Evolutionary conservation across 2,113 vertebrate species (phyloP), one percentile per base, ranked within the genome.

Genomic region (Petrocephalus microphthalmus): DNA sequence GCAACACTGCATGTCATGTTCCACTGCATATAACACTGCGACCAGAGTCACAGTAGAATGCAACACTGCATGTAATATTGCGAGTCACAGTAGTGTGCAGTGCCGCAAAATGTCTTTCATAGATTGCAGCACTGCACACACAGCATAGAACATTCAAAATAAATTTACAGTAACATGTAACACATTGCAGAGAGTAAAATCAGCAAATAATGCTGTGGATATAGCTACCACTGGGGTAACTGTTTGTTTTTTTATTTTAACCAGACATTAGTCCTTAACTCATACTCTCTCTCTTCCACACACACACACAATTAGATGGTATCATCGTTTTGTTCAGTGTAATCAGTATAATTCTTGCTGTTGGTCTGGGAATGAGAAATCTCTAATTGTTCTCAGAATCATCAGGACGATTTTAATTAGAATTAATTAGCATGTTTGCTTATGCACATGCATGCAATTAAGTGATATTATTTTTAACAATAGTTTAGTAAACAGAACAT

Each of bases 401-500:
- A 93, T 94, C 94, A 93, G 91, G 94, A 92, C 90, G 93, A 93
- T 93, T 93, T 92, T 95, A 95, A 94, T 93, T 94, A 94, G 94
- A 95, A 95, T 95, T 93, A 96, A 95, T 95, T 93, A 90, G 89
- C 93, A 95, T 94, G 94, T 95, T 95, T 95, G 94, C 94, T 93
- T 91, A 92, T 91, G 93, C 93, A 94, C 94, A 95, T 94, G 64
- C 84, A 90, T 90, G 91, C 94, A 94, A 92, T 93, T 92, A 93
- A 93, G 92, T 92, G 87, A 90, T 92, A 91, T 93, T 89, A 89
- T 87, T 86, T 86, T 87, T 89, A 89, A 89, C 86, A 87, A 87
- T 89, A 94, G 93, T 92, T 93, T 92, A 89, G 90, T 92, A 93
- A 93, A 92, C 89, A 91, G 89, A 93, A 92, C 89, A 90, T 88